These are phyloP conservation scores for Tridacna crocea DNA, from an alignment of 2,888 invertebrate genomes.

Conservation along the genomic window DNA sequence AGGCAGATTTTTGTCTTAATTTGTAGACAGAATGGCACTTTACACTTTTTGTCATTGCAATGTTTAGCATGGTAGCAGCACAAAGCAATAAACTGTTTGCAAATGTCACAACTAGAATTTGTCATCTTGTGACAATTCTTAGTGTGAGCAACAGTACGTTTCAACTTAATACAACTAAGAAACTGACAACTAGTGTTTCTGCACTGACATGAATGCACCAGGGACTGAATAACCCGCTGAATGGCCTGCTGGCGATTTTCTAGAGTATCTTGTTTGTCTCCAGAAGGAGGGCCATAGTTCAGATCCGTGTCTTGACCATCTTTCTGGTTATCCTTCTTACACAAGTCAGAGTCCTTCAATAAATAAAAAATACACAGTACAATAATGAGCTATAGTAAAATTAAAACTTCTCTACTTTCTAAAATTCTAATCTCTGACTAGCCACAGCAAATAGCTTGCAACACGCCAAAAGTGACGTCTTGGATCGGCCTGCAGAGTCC, in stretches of 20 bases:
- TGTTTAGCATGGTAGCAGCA: constrained; percentile 99
- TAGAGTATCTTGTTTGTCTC: constrained; percentile 92
- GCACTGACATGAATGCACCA: constrained; percentile 98
- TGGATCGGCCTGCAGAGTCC: no score
- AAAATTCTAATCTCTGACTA: no score
- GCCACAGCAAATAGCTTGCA: no score
- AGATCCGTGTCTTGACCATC: no score
- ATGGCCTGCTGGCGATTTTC: constrained; percentile 94
- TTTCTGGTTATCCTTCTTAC: no score
- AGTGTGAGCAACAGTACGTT: constrained; percentile 98
- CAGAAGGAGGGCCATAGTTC: constrained; percentile 89
- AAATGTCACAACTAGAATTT: constrained; percentile 97
- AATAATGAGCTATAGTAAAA: no score
- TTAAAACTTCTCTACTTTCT: no score
- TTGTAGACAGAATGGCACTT: constrained; percentile 99
- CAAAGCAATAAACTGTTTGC: constrained; percentile 98
- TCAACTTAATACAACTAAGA: constrained; percentile 99
- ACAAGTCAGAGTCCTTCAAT: no score
- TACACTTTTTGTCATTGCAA: constrained; percentile 95
- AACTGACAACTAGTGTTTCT: constrained; percentile 99
- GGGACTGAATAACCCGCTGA: constrained; percentile 95
- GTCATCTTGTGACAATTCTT: constrained; percentile 92
- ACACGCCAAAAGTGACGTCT: no score
- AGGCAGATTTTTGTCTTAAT: constrained; percentile 99
- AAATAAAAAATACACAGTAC: no score